A percentile compares a stretch with the other conserved stretches of the same genome.
Conservation (phyloP, 35 echinoderm and acorn worm species). For the Stichopus chloronotus region DNA sequence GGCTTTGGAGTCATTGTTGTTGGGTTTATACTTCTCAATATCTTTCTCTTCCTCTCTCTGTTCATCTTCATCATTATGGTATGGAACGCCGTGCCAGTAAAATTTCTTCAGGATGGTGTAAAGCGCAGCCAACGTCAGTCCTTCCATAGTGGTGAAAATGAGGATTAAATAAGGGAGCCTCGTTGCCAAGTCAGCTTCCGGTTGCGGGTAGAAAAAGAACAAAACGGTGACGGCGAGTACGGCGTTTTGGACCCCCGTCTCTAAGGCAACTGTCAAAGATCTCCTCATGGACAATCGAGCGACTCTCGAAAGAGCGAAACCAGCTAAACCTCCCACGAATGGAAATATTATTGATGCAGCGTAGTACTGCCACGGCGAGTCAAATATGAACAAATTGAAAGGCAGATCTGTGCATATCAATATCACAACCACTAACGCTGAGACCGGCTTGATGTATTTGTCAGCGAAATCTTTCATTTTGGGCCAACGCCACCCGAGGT, state of each 20-base stretch:
- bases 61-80: slow-evolving; percentile 31
- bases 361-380: slow-evolving; percentile 30
- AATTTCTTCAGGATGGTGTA: slow-evolving; percentile 62
- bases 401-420: slow-evolving; percentile 50
- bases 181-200: slow-evolving; percentile 40
- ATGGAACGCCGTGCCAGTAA: slow-evolving; percentile 55
- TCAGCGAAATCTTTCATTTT: slow-evolving; percentile 50
- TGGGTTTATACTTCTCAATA: not conserved
- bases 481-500: slow-evolving; percentile 66
- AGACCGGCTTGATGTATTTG: slow-evolving; percentile 81
- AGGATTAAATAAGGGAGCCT: slow-evolving; percentile 61
- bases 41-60: not conserved
- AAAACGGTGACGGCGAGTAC: slow-evolving; percentile 55
- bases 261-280: slow-evolving; percentile 52
- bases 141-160: slow-evolving; percentile 61
- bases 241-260: slow-evolving; percentile 70
- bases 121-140: not conserved
- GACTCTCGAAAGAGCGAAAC: slow-evolving; percentile 48
- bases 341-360: slow-evolving; percentile 50
- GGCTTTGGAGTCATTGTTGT: not conserved
- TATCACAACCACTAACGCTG: slow-evolving; percentile 52
- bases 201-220: slow-evolving; percentile 64
- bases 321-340: slow-evolving; percentile 12
- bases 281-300: slow-evolving; percentile 1
- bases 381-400: slow-evolving; percentile 65